Conservation (phyloP, 2,888 invertebrate genomes). For the Argynnis bischoffii region DNA sequence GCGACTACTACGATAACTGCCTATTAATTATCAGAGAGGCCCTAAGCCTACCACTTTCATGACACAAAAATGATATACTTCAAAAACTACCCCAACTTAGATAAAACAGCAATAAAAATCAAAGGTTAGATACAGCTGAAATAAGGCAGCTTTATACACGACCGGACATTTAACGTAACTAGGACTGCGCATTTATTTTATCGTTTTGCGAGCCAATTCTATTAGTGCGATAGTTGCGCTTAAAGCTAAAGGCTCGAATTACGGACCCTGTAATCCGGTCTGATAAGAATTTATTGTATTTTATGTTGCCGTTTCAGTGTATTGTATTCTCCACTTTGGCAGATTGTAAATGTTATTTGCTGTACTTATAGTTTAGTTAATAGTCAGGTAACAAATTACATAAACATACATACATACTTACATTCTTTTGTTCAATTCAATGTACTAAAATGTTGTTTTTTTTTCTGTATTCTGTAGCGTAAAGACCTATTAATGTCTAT, state of each 20-base stretch:
- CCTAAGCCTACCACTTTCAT: no score
- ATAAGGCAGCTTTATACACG: slow-evolving; percentile 11
- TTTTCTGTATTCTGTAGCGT: no score
- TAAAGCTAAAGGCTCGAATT: slow-evolving; percentile 32
- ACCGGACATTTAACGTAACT: slow-evolving; percentile 21
- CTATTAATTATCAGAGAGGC: no score
- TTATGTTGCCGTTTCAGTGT: slow-evolving; percentile 9
- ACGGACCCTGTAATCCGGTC: slow-evolving; percentile 26
- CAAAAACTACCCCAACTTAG: not conserved
- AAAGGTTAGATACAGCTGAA: not conserved
- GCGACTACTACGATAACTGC: no score
- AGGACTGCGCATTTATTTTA: slow-evolving; percentile 26
- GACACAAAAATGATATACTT: not conserved
- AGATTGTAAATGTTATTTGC: slow-evolving; percentile 1
- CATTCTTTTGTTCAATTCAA: no score
- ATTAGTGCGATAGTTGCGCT: slow-evolving; percentile 36
- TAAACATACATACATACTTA: no score
- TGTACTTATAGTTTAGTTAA: not conserved
- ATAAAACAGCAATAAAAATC: slow-evolving; percentile 17
- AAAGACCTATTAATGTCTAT: no score
- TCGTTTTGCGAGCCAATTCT: slow-evolving; percentile 35
- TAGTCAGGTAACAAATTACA: no score
- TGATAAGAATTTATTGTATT: slow-evolving; percentile 28
- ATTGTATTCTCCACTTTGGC: slow-evolving; percentile 7
- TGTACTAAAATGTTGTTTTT: no score